Evolutionary conservation across 2,888 invertebrate species (phyloP).

Genomic region (Eupeodes latifasciatus): DNA sequence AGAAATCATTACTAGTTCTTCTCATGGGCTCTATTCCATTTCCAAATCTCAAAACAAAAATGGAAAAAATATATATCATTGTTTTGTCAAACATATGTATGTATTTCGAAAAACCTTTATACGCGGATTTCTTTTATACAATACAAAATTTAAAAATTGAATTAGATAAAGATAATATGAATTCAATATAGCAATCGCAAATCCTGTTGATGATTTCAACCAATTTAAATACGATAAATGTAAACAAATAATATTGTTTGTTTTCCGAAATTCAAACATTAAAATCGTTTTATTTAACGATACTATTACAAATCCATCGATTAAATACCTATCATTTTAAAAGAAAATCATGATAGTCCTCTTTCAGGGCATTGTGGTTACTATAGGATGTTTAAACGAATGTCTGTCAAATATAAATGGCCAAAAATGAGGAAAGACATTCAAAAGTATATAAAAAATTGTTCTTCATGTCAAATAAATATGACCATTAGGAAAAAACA

Average conservation of each 20-base stretch:
- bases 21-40: conserved; percentile 48
- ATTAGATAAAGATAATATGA: background rate
- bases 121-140: conserved; percentile 19
- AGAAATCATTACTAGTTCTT: background rate
- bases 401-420: background rate
- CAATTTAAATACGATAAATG: conserved; percentile 1
- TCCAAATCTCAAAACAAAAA: background rate
- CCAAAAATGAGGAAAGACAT: background rate
- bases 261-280: no score
- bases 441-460: background rate
- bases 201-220: background rate
- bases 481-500: background rate
- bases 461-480: background rate
- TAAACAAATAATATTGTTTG: background rate
- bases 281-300: background rate
- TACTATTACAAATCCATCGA: background rate
- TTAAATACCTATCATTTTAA: background rate
- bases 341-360: conserved; percentile 1
- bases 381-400: background rate
- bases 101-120: conserved; percentile 15
- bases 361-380: background rate
- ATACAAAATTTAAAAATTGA: conserved; percentile 12
- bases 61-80: conserved; percentile 46
- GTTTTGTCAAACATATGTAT: conserved; percentile 43
- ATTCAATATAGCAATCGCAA: background rate